Evolutionary conservation across 1,140 invertebrate species (phyloP), one percentile per base, ranked within the genome.

Genomic region (Leguminivora glycinivorella): DNA sequence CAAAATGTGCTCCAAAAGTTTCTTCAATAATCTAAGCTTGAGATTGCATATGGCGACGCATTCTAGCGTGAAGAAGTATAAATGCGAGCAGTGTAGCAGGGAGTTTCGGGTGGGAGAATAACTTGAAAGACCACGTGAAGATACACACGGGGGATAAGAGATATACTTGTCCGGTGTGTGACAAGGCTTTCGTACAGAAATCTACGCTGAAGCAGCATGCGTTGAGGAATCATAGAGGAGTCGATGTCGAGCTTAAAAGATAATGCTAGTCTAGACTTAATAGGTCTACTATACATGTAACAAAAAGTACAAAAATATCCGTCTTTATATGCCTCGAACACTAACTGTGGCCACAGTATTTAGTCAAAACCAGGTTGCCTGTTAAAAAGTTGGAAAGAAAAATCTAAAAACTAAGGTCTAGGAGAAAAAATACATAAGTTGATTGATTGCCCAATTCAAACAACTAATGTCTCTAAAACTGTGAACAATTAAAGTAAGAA

Each of bases 1-100:
- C 58, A 25, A 72, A 0, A 58, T 81, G 0, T 86, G 84, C 25
- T 38, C 75, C 5, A 83, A 80, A 56, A 71, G 43, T 6, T 83
- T 82, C 34, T 80, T 77, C 7, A 72, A 82, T 17, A 75, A 76
- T 3, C 19, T 76, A 0, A 77, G 74, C 58, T 79, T 93, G 26
- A 85, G 83, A 38, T 76, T 87, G 7, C 92, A 93, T 75, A 84
- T 88, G 71, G 71, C 88, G 4, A 89, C 82, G 31, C 92, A 93
- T 77, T 90, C 89, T 4, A 81, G 82, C 9, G 84, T 87, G 6
- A 87, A 88, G 52, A 92, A 89, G 25, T 93, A 89, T 75, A 81
- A 63, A 31, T 63, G 58, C 26, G 26, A 31, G 2, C n/a, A 29
- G 1, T 79, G 77, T 22, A 29, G 14, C 4, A 70, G 60, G 4